Evolutionary conservation across 1,140 invertebrate genomes (phyloP).

Genomic region (Macrocentrus cingulum): DNA sequence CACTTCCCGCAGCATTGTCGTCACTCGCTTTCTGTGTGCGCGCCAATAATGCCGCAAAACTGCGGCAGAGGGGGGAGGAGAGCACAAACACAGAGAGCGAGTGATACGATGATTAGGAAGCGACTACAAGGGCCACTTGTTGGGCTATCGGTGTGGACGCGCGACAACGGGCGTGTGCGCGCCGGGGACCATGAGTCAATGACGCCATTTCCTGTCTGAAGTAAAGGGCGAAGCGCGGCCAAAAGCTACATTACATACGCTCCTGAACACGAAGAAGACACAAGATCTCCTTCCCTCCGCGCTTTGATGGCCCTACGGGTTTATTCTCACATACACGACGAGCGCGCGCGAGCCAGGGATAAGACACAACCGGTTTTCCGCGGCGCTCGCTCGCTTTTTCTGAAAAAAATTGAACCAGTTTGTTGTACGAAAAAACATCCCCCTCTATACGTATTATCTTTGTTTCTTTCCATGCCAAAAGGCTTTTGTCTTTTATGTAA

Average conservation of each 20-base stretch:
- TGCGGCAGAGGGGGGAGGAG: too few species aligned
- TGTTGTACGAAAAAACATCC: conserved; percentile 58
- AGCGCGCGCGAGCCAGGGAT: not conserved
- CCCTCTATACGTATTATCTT: conserved; percentile 23
- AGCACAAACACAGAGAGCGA: too few species aligned
- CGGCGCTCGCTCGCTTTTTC: conserved; percentile 56
- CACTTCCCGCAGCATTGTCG: too few species aligned
- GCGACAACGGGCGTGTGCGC: not conserved
- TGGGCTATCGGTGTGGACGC: not conserved
- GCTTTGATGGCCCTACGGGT: conserved; percentile 13
- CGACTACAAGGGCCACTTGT: conserved; percentile 19
- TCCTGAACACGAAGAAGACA: conserved; percentile 16
- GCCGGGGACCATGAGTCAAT: not conserved
- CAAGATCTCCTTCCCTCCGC: conserved; percentile 41
- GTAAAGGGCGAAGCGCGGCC: not conserved
- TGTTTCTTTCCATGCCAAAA: not conserved
- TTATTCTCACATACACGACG: not conserved
- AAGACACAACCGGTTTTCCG: conserved; percentile 55
- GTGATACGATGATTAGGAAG: conserved; percentile 17
- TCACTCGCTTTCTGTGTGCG: too few species aligned
- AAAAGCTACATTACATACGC: not conserved
- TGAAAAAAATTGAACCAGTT: conserved; percentile 61
- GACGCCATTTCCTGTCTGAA: conserved; percentile 4
- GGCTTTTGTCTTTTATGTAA: too few species aligned
- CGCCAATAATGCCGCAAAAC: too few species aligned